Percentiles rank a stretch among this genome's conserved stretches.
These are phyloP conservation scores for Hoplostethus atlanticus DNA, from an alignment of 2,797 vertebrate species.

Conservation along the genomic window DNA sequence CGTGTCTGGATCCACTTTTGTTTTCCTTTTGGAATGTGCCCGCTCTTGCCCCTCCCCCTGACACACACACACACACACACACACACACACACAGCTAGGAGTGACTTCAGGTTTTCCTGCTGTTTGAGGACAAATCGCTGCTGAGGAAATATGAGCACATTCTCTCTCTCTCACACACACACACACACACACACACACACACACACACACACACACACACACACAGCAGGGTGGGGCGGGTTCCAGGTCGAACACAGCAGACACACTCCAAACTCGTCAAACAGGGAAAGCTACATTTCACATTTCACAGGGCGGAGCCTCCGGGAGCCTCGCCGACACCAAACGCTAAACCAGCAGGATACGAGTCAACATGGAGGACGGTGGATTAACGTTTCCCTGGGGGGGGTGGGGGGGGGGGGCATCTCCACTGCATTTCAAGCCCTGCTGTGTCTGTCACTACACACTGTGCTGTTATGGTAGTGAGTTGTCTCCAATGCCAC, in stretches of 20 bases:
- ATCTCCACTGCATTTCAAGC: too few species aligned
- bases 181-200: neutral
- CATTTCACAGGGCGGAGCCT: slow-evolving; percentile 54
- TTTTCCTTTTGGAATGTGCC: slow-evolving; percentile 3
- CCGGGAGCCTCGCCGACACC: too few species aligned
- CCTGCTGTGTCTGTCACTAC: too few species aligned
- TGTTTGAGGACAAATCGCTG: slow-evolving; percentile 34
- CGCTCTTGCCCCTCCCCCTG: neutral
- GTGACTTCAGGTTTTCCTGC: slow-evolving; percentile 18
- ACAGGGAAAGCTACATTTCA: slow-evolving; percentile 57
- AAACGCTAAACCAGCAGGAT: too few species aligned
- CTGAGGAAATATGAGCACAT: slow-evolving; percentile 12
- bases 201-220: too few species aligned
- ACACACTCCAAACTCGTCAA: slow-evolving; percentile 52
- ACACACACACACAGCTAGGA: neutral
- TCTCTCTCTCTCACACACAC: slow-evolving; percentile 16
- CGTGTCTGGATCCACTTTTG: neutral
- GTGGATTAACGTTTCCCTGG: too few species aligned
- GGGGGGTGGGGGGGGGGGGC: too few species aligned
- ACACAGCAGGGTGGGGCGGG: neutral
- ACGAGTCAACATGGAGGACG: too few species aligned
- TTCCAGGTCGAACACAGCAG: neutral
- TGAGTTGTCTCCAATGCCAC: too few species aligned
- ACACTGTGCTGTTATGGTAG: too few species aligned
- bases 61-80: neutral